phyloP scores from a whole-genome alignment of 2,797 vertebrate species.

The Microctenopoma steveboyesi region DNA sequence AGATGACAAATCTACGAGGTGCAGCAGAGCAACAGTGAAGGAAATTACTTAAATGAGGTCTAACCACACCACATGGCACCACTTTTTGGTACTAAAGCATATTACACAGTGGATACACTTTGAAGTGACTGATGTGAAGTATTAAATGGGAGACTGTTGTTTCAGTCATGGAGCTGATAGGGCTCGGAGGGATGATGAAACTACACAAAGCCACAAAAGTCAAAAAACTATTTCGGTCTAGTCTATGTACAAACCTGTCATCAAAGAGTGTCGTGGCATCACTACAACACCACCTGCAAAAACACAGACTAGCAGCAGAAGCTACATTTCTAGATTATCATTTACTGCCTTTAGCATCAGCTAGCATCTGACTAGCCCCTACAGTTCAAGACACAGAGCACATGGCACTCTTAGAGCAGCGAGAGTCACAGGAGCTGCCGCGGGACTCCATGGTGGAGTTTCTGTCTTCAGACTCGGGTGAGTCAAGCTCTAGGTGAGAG shows the following conservation, averaged over 20 bases:
- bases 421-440: slow-evolving; percentile 72
- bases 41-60: slow-evolving; percentile 35
- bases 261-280: slow-evolving; percentile 1
- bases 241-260: slow-evolving; percentile 11
- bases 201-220: slow-evolving; percentile 20
- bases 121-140: slow-evolving; percentile 11
- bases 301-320: slow-evolving; percentile 23
- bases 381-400: slow-evolving; percentile 71
- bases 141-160: slow-evolving; percentile 1
- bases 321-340: slow-evolving; percentile 9
- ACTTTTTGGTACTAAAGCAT: slow-evolving; percentile 1
- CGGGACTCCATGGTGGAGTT: slow-evolving; percentile 74
- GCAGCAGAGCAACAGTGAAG: slow-evolving; percentile 44
- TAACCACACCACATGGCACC: slow-evolving; percentile 19
- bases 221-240: slow-evolving; percentile 25
- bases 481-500: slow-evolving; percentile 67
- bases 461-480: slow-evolving; percentile 64
- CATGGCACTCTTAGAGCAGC: slow-evolving; percentile 77
- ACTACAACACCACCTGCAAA: slow-evolving; percentile 2
- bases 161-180: not conserved
- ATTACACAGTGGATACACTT: not conserved
- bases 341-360: slow-evolving; percentile 1
- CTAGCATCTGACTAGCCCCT: too few species aligned
- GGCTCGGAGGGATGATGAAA: slow-evolving; percentile 17
- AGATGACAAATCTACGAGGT: slow-evolving; percentile 31